These are phyloP conservation scores for Lipophrys pholis DNA, from an alignment of 2,113 vertebrate species.

Conservation along the genomic window DNA sequence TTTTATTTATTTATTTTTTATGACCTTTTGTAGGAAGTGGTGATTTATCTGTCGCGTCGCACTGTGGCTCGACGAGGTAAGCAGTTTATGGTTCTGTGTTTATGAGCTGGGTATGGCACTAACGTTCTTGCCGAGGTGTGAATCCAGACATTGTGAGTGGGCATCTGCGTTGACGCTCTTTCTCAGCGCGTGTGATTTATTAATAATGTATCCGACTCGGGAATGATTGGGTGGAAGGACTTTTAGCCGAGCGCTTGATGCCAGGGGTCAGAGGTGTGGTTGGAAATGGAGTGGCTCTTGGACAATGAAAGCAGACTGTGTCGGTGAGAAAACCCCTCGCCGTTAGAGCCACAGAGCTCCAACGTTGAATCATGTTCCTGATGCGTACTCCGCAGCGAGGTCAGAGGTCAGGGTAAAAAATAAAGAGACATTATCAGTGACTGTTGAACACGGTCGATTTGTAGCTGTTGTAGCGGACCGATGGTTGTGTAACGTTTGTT, in stretches of 20 bases:
- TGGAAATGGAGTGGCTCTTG: slow-evolving; percentile 20
- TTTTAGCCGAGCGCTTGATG: slow-evolving; percentile 43
- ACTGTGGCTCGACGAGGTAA: slow-evolving; percentile 15
- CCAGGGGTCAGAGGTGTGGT: slow-evolving; percentile 20
- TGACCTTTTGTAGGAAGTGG: slow-evolving; percentile 52
- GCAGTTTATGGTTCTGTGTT: slow-evolving; percentile 46
- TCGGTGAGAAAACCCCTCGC: neutral
- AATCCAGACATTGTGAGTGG: neutral
- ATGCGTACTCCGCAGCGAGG: too few species aligned
- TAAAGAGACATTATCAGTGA: too few species aligned
- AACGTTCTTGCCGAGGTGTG: neutral
- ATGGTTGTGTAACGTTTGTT: neutral
- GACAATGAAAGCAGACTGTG: slow-evolving; percentile 6
- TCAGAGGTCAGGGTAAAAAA: too few species aligned
- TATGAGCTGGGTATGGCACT: slow-evolving; percentile 13
- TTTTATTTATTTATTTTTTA: slow-evolving; percentile 25
- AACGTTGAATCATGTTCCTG: too few species aligned
- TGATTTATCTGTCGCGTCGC: slow-evolving; percentile 35
- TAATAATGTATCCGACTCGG: slow-evolving; percentile 31
- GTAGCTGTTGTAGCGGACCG: too few species aligned
- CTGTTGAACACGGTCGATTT: too few species aligned
- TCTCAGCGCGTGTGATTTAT: slow-evolving; percentile 6
- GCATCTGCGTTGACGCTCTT: neutral
- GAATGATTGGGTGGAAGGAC: slow-evolving; percentile 20
- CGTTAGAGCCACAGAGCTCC: too few species aligned